Percentiles rank a stretch among this genome's conserved stretches.
phyloP scores from a whole-genome alignment of 2,113 vertebrate species.

The Micromys minutus region DNA sequence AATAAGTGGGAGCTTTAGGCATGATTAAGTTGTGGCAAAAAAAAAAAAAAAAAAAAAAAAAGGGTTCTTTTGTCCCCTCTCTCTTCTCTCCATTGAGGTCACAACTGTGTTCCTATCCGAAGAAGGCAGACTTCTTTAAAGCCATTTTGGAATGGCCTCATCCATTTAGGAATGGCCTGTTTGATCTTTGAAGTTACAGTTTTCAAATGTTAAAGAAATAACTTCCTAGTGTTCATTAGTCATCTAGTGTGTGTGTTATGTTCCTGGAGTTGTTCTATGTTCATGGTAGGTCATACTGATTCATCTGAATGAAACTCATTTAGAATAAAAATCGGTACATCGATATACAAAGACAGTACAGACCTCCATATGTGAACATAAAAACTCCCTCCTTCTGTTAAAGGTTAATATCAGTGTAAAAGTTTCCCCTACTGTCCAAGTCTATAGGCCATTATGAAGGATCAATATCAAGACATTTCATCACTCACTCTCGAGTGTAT shows the following conservation, averaged over 20 bases:
- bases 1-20: too few species aligned
- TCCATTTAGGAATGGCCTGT: not conserved
- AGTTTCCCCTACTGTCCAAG: not conserved
- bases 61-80: not conserved
- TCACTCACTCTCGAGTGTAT: not conserved
- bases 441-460: not conserved
- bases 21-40: not conserved
- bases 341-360: not conserved
- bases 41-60: not conserved
- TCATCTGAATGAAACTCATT: slow-evolving; percentile 8
- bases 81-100: not conserved
- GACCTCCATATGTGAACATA: not conserved
- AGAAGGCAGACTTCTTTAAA: not conserved
- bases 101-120: not conserved
- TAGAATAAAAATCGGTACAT: not conserved
- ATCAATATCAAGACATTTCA: not conserved
- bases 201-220: not conserved
- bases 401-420: not conserved
- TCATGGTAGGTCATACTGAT: not conserved
- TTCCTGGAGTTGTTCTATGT: not conserved
- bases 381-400: not conserved
- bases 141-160: not conserved
- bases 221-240: not conserved
- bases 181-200: not conserved
- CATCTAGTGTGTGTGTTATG: not conserved